Base-by-base conservation (phyloP, 2,888 invertebrate species). In the Cyclophora albipunctata region DNA sequence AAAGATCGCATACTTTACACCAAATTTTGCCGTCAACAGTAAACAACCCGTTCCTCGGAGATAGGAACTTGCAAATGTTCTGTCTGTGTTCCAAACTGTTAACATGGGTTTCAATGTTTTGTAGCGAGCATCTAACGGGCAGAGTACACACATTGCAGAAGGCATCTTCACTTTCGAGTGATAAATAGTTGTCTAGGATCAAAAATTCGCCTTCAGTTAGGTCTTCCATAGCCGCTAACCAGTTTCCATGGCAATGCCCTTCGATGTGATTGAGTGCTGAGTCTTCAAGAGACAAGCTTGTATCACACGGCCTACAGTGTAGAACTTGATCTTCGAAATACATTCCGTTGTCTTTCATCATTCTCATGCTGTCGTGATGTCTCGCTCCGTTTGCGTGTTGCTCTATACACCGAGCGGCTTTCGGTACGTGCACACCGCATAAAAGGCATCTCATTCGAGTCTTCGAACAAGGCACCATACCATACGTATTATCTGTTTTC, bases 371-470 rank as follows among this genome's bases (percentile, higher is more conserved):
- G 20, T 81, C 78, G 53, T 76, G 78, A 55, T 84, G 83, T 60
- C 73, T 79, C 34, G 71, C 64, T 4, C 81, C 82, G 50, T 80
- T 78, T 20, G 67, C 70, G 56, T 84, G 83, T 57, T 83, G 78
- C 49, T 81, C 81, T 49, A 84, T 81, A 54, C 80, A 81, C 75
- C 75, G 80, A 46, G 64, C 73, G 2, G 81, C 77, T 53, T 81
- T 83, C 33, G 83, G 78, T 56, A 84, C 78, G 57, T 65, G 72
- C 3, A 81, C 81, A 40, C 76, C 81, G 62, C 83, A 84, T 58
- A 77, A 78, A 46, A 78, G 62, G 58, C 83, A 84, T 47, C 78
- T 78, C 34, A 82, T 78, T 49, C 78, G 71, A 42, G 80, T 79
- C 54, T 81, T 79, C 1, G 83, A 79, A 54, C 67, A 69, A 4